Evolutionary conservation across 1,140 invertebrate genomes (phyloP).

Genomic region (Lysiphlebus fabarum): DNA sequence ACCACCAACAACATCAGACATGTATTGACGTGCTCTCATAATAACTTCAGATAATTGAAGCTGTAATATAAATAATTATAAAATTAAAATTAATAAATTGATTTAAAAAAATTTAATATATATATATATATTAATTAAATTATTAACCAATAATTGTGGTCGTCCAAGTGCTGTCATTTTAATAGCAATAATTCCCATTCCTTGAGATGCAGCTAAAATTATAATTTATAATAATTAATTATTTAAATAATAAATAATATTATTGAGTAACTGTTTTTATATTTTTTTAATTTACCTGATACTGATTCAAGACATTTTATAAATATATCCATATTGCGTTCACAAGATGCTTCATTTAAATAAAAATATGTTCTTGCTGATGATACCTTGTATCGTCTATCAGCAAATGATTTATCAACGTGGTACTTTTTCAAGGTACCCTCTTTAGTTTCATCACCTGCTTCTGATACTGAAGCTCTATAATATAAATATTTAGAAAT

Average conservation of each 20-base stretch:
- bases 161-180: constrained; percentile 96
- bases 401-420: constrained; percentile 90
- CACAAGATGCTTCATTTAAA: constrained; percentile 94
- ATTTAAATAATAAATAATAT: too few relatives aligned
- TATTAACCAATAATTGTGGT: constrained; percentile 88
- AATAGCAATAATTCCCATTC: constrained; percentile 94
- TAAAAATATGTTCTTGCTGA: constrained; percentile 98
- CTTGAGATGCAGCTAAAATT: constrained; percentile 81
- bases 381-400: constrained; percentile 88
- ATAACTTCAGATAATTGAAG: constrained; percentile 97
- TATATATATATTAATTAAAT: too few relatives aligned
- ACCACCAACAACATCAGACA: constrained; percentile 81
- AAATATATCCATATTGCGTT: constrained; percentile 97
- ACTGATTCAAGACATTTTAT: constrained; percentile 93
- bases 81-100: constrained; percentile 29
- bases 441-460: constrained; percentile 59
- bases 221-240: constrained; percentile 5
- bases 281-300: constrained; percentile 67
- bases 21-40: constrained; percentile 88
- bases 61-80: constrained; percentile 55
- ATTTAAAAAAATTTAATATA: too few relatives aligned
- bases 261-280: too few relatives aligned
- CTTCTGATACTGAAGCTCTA: constrained; percentile 67
- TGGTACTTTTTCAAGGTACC: constrained; percentile 79
- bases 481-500: neutral